phyloP scores from a whole-genome alignment of 2,888 invertebrate species.

The Agrypnus murinus region DNA sequence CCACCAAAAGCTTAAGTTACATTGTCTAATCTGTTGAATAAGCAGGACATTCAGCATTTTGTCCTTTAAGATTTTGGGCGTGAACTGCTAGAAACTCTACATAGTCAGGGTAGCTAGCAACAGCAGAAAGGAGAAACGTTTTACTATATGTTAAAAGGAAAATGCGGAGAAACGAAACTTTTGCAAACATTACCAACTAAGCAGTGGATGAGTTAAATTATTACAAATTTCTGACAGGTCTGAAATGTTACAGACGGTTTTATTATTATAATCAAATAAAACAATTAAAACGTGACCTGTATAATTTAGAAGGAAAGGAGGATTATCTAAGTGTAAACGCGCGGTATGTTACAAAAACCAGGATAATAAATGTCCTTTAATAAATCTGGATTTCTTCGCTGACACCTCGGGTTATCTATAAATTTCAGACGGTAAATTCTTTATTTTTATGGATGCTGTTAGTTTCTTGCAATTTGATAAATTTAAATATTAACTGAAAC shows the following conservation, averaged over 20 bases:
- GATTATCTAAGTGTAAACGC: conserved; percentile 10
- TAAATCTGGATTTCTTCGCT: conserved; percentile 40
- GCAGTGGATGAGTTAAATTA: conserved; percentile 1
- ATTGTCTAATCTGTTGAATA: conserved; percentile 22
- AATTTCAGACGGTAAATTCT: conserved; percentile 10
- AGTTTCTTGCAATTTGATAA: too few relatives aligned
- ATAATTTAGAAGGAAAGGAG: neutral
- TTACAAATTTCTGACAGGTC: neutral
- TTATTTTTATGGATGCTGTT: neutral
- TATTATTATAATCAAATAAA: conserved; percentile 17
- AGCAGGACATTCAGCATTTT: conserved; percentile 27
- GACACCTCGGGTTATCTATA: conserved; percentile 18
- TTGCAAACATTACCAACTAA: neutral
- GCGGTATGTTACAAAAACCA: conserved; percentile 30
- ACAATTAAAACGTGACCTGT: conserved; percentile 26
- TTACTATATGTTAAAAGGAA: too few relatives aligned
- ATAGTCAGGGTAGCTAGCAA: neutral
- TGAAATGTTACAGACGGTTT: neutral
- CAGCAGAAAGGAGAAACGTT: neutral
- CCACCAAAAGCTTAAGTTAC: conserved; percentile 22
- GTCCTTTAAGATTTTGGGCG: conserved; percentile 11
- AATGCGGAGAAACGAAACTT: neutral
- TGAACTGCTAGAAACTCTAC: neutral
- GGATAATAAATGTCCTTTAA: conserved; percentile 36
- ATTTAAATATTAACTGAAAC: too few relatives aligned